Conservation (phyloP, 2,797 vertebrate species). For the Paratrypauchen microcephalus region DNA sequence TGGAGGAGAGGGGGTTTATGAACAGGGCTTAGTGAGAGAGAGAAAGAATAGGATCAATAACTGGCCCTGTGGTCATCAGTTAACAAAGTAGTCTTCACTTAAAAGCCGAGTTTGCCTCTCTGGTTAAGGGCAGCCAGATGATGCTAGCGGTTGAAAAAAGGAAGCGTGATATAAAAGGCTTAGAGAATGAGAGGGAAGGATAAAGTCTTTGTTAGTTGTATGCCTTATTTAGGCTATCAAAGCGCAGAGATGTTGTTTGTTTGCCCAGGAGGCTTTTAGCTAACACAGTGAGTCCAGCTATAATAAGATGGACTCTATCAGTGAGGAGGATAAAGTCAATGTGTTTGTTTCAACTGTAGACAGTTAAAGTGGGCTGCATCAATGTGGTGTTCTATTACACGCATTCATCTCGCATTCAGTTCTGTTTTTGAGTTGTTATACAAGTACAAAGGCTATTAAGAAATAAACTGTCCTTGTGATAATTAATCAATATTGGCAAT, state of each 20-base stretch:
- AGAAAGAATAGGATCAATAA: slow-evolving; percentile 76
- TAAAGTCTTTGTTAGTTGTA: slow-evolving; percentile 67
- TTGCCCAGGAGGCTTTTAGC: slow-evolving; percentile 65
- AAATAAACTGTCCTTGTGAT: not conserved
- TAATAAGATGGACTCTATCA: slow-evolving; percentile 63
- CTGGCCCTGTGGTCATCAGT: slow-evolving; percentile 79
- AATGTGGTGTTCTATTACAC: slow-evolving; percentile 5
- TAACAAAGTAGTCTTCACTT: slow-evolving; percentile 79
- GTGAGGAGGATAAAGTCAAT: slow-evolving; percentile 33
- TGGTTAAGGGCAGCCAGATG: slow-evolving; percentile 76
- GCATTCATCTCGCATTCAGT: not conserved
- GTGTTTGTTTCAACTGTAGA: slow-evolving; percentile 24
- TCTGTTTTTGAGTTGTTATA: slow-evolving; percentile 2
- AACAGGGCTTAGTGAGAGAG: slow-evolving; percentile 63
- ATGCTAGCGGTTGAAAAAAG: slow-evolving; percentile 72
- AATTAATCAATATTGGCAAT: not conserved
- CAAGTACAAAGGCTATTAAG: not conserved
- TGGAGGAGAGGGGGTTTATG: slow-evolving; percentile 61
- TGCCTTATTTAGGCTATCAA: slow-evolving; percentile 71
- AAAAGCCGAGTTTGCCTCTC: slow-evolving; percentile 75
- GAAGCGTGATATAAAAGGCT: slow-evolving; percentile 69
- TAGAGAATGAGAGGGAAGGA: slow-evolving; percentile 60
- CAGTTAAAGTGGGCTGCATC: slow-evolving; percentile 2
- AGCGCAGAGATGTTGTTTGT: slow-evolving; percentile 62
- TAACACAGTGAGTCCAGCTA: slow-evolving; percentile 58